A percentile compares a stretch with the other conserved stretches of the same genome.
Evolutionary conservation across 2,888 invertebrate genomes (phyloP).

Genomic region (Luffia ferchaultella): DNA sequence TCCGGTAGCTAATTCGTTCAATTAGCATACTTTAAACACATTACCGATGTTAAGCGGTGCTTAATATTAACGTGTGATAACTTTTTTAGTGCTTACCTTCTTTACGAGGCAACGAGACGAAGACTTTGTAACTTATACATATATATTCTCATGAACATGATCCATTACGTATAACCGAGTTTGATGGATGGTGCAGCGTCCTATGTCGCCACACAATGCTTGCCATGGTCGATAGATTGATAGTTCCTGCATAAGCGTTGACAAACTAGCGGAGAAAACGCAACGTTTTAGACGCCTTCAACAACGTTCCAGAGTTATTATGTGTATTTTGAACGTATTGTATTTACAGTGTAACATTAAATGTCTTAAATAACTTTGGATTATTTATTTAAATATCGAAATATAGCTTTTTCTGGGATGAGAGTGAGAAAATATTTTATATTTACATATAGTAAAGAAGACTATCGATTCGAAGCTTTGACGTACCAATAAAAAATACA

Average conservation of each 20-base stretch:
- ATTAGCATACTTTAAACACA: not conserved
- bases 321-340: too few species aligned
- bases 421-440: too few species aligned
- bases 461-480: too few species aligned
- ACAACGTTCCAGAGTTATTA: too few species aligned
- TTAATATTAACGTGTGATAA: not conserved
- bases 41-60: not conserved
- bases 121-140: constrained; percentile 1
- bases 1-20: not conserved
- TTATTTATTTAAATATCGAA: too few species aligned
- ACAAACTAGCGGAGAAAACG: constrained; percentile 14
- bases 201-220: constrained; percentile 25
- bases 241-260: constrained; percentile 9
- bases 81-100: not conserved
- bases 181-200: constrained; percentile 22
- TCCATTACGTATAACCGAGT: not conserved
- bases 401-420: too few species aligned
- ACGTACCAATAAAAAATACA: too few species aligned
- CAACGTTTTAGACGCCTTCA: constrained; percentile 6
- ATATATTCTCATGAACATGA: not conserved
- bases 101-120: not conserved
- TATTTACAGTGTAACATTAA: too few species aligned
- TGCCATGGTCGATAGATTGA: constrained; percentile 26
- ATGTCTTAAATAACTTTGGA: too few species aligned
- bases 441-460: too few species aligned